Evolutionary conservation across 2,888 invertebrate species (phyloP).

Genomic region (Notocelia uddmanniana): DNA sequence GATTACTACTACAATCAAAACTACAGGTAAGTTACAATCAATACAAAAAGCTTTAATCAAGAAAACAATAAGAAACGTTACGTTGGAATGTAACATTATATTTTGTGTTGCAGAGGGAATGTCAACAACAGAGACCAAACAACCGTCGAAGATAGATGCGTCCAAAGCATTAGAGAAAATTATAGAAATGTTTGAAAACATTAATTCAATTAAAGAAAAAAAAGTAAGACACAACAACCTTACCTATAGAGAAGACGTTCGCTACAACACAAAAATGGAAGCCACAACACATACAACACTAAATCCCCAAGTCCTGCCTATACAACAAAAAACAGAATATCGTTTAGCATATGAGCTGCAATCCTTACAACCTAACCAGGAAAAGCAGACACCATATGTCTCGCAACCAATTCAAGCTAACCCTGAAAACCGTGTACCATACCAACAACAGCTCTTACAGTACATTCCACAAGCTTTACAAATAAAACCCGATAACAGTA

Average conservation of each 20-base stretch:
- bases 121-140: slow-evolving; percentile 35
- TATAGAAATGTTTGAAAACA: slow-evolving; percentile 63
- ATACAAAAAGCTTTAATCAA: neutral
- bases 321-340: neutral
- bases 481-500: neutral
- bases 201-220: slow-evolving; percentile 57
- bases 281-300: slow-evolving; percentile 16
- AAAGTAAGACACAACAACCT: slow-evolving; percentile 35
- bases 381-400: neutral
- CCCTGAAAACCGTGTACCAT: neutral
- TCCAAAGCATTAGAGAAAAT: slow-evolving; percentile 60
- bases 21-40: slow-evolving; percentile 18
- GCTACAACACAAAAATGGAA: slow-evolving; percentile 2
- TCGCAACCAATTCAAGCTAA: neutral
- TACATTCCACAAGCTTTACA: neutral
- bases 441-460: neutral
- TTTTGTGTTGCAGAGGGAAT: slow-evolving; percentile 39
- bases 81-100: neutral
- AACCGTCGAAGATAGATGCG: slow-evolving; percentile 48
- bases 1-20: slow-evolving; percentile 31
- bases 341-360: slow-evolving; percentile 1
- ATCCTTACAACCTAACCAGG: neutral
- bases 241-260: slow-evolving; percentile 25
- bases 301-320: neutral
- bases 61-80: neutral